Base-by-base conservation (phyloP, 53 echinoderm and acorn worm species). In the Zoroaster sp. region DNA sequence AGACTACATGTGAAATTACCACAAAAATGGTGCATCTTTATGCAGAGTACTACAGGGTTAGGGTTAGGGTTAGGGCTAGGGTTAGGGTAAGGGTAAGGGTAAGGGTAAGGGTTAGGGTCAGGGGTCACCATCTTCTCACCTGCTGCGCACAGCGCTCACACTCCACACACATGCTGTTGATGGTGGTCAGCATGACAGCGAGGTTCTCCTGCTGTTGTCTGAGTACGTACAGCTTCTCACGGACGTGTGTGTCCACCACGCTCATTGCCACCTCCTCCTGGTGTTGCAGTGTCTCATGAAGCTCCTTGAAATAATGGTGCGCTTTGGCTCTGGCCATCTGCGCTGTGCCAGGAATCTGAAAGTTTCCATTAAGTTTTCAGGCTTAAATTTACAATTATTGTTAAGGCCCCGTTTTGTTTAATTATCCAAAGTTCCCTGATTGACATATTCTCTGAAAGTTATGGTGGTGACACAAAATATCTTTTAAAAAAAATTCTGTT, bases 211-310 rank as follows among this genome's bases (percentile, higher is more conserved):
- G 97, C 67, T 97, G 93, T 76, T 97, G 95, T 40, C 97, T 81
- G 1, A 97, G 92, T 35, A 95, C 72, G 71, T 92, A 93, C 11
- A 97, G 88, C 55, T 91, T 90, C 75, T 97, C 97, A 17, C 95
- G 69, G 44, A 95, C 87, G 69, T 97, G 97, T 42, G 95, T 86
- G 44, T 97, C 97, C 38, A 97, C 76, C 32, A 97, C 97, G 51
- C 93, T 97, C 53, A 92, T 87, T 0, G 97, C 97, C 2, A 95
- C 95, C 71, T 97, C 95, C 55, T 97, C 93, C 80, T 97, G 97
- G 28, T 92, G 87, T 73, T 93, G 92, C 0, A 97, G 88, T 0
- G 93, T 92, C 89, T 95, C 95, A n/a, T 95, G 93, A 5, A 95
- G 88, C 28, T 97, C 97, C 20, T 89, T 87, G 40, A 97, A 97